Conservation (phyloP, 2,113 vertebrate genomes). For the Casuarius casuarius region DNA sequence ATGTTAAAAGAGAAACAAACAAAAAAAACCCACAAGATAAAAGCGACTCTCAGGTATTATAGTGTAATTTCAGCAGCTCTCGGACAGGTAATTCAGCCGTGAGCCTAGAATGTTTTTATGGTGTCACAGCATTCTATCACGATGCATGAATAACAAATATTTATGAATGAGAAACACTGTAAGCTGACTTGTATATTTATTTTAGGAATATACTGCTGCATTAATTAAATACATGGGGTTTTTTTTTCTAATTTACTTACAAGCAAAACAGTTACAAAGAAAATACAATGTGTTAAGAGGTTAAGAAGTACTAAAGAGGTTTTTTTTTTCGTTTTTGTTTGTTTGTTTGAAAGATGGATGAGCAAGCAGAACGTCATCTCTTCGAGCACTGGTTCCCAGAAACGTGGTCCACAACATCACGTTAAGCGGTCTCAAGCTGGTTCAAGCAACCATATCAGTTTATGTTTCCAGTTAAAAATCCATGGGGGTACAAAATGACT, state of each 20-base stretch:
- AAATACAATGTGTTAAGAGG: background rate
- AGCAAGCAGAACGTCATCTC: background rate
- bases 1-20: conserved; percentile 26
- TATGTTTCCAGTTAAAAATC: background rate
- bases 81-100: conserved; percentile 2
- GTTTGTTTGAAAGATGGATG: background rate
- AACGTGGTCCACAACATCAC: rapidly evolving
- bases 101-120: background rate
- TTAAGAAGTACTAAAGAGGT: too few relatives aligned
- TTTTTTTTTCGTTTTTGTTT: background rate
- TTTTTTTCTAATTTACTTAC: too few relatives aligned
- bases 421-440: background rate
- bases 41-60: conserved; percentile 26
- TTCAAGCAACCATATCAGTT: background rate
- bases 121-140: background rate
- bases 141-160: background rate
- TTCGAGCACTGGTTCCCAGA: background rate
- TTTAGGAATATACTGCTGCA: background rate
- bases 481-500: background rate
- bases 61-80: conserved; percentile 4
- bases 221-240: background rate
- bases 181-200: background rate
- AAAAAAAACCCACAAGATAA: background rate
- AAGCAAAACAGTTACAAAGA: background rate
- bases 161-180: background rate